These are phyloP conservation scores for Tringa solitaria DNA, from an alignment of 2,113 vertebrate genomes.

Conservation along the genomic window DNA sequence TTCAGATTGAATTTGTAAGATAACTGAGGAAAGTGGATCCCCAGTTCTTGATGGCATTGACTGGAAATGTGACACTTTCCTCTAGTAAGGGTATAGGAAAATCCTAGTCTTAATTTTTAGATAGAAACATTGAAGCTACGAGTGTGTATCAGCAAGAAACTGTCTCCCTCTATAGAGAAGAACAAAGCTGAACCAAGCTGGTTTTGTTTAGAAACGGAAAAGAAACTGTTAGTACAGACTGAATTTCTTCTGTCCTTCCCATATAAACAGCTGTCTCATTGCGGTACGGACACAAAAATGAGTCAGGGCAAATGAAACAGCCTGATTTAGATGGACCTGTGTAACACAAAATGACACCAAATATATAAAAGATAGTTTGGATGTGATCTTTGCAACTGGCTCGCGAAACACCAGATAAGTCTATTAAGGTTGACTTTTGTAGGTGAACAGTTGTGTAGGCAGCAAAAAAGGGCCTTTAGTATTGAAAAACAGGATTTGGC, in stretches of 20 bases:
- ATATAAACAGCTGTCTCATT: not conserved
- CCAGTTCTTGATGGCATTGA: not conserved
- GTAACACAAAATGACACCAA: not conserved
- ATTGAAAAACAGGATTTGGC: not conserved
- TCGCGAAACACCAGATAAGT: not conserved
- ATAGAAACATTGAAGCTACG: not conserved
- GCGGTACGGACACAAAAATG: rapidly evolving
- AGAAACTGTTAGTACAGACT: not conserved
- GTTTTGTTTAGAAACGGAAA: not conserved
- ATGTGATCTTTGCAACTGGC: not conserved
- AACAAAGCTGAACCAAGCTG: not conserved
- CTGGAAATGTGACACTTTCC: not conserved
- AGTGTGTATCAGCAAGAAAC: not conserved
- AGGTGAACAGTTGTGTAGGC: not conserved
- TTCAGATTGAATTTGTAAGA: not conserved
- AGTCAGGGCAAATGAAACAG: not conserved
- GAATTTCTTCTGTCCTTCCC: not conserved
- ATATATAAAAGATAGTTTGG: not conserved
- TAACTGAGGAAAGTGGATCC: not conserved
- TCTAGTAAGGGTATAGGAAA: not conserved
- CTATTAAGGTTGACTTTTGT: not conserved
- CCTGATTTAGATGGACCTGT: not conserved
- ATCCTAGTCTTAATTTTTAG: not conserved
- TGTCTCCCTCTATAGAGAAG: not conserved
- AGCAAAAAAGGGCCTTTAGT: not conserved